Conservation (phyloP, 2,113 vertebrate species). For the Menura novaehollandiae region DNA sequence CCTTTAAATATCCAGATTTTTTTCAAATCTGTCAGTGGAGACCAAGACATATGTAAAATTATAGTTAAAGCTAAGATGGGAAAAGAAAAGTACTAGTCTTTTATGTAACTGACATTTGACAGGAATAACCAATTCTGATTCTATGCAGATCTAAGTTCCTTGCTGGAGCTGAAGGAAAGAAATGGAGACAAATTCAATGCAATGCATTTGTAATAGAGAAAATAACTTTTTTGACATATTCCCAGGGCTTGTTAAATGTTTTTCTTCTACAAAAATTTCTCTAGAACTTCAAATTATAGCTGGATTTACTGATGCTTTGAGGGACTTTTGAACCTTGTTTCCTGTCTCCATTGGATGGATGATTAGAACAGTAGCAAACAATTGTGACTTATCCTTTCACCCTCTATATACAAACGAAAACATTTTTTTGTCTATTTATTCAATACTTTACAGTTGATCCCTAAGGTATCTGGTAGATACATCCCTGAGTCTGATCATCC, state of each 20-base stretch:
- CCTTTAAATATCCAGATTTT: not conserved
- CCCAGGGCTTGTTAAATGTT: not conserved
- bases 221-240: not conserved
- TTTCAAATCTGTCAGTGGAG: not conserved
- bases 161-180: not conserved
- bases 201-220: not conserved
- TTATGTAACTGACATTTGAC: not conserved
- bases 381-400: not conserved
- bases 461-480: not conserved
- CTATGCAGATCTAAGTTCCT: not conserved
- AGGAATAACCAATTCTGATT: not conserved
- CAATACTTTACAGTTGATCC: not conserved
- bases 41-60: not conserved
- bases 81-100: not conserved
- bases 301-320: not conserved
- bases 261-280: not conserved
- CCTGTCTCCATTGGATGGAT: not conserved
- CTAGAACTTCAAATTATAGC: not conserved
- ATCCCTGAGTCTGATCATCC: not conserved
- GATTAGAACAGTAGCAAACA: constrained; percentile 21
- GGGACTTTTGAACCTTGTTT: constrained; percentile 5
- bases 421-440: constrained; percentile 16
- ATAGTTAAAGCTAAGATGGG: not conserved
- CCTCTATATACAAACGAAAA: not conserved
- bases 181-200: not conserved